phyloP scores from a whole-genome alignment of 1,140 invertebrate genomes.

The Venustaconcha ellipsiformis region DNA sequence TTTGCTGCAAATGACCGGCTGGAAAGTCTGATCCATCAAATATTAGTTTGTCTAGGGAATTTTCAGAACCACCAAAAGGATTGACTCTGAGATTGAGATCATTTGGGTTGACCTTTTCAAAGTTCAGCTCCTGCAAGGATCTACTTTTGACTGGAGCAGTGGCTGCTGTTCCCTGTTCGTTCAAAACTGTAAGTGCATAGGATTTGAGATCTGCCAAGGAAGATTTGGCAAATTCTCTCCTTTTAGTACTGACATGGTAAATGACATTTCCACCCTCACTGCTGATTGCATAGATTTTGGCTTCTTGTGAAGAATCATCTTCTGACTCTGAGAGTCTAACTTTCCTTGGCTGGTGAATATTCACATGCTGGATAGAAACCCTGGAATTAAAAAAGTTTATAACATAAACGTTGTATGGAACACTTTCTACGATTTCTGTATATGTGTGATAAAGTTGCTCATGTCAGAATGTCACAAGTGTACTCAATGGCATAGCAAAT shows the following conservation, averaged over 20 bases:
- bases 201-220: constrained; percentile 52
- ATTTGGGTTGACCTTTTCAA: constrained; percentile 60
- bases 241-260: constrained; percentile 79
- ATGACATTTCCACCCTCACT: constrained; percentile 88
- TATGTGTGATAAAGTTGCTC: too few species aligned
- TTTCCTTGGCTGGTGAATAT: constrained; percentile 78
- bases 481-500: too few species aligned
- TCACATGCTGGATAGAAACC: constrained; percentile 87
- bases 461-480: too few species aligned
- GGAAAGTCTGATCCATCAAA: constrained; percentile 58
- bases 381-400: constrained; percentile 43
- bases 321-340: constrained; percentile 61
- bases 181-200: constrained; percentile 56
- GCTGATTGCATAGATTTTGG: constrained; percentile 87
- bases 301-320: constrained; percentile 65
- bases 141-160: constrained; percentile 45
- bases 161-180: constrained; percentile 47
- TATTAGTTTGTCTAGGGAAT: constrained; percentile 59
- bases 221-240: constrained; percentile 47
- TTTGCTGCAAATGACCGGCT: constrained; percentile 26
- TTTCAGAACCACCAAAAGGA: constrained; percentile 63
- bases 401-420: not conserved
- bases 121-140: constrained; percentile 59
- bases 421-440: too few species aligned
- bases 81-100: constrained; percentile 64